These are phyloP conservation scores for Nothocercus nigrocapillus DNA, from an alignment of 2,113 vertebrate genomes.

Conservation along the genomic window DNA sequence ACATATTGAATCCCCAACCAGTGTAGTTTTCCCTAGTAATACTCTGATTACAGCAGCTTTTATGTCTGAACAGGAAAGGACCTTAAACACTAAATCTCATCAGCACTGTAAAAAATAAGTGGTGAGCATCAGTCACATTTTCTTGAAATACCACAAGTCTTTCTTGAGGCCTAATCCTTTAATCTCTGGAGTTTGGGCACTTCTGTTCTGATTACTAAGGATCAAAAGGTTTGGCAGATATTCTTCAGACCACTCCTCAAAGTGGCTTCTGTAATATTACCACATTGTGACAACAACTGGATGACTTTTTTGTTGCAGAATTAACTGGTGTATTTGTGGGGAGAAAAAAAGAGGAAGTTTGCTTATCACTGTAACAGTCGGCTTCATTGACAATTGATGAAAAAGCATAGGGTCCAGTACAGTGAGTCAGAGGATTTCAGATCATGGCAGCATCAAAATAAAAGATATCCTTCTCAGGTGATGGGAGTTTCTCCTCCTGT, in stretches of 20 bases:
- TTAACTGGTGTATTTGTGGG: background rate
- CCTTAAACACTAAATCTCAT: conserved; percentile 77
- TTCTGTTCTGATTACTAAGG: conserved; percentile 72
- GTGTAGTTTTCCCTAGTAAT: conserved; percentile 70
- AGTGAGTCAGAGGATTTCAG: background rate
- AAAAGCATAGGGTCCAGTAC: background rate
- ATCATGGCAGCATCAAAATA: background rate
- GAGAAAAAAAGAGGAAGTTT: background rate
- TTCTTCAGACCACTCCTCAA: conserved; percentile 46
- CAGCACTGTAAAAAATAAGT: conserved; percentile 74
- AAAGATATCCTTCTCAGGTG: background rate
- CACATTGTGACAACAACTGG: background rate
- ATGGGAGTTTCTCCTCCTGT: background rate
- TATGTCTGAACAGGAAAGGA: conserved; percentile 73
- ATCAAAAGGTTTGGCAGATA: conserved; percentile 64
- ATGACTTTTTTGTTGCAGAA: background rate
- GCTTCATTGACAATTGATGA: background rate
- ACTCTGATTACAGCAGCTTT: conserved; percentile 78
- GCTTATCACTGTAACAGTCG: background rate
- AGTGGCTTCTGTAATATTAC: conserved; percentile 47
- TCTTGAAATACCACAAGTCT: conserved; percentile 75
- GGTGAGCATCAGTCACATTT: conserved; percentile 75
- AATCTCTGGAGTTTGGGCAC: conserved; percentile 75
- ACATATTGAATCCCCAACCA: conserved; percentile 63
- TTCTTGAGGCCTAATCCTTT: conserved; percentile 72